Evolutionary conservation across 2,888 invertebrate species (phyloP).

Genomic region (Lepidocyrtinus sp.): DNA sequence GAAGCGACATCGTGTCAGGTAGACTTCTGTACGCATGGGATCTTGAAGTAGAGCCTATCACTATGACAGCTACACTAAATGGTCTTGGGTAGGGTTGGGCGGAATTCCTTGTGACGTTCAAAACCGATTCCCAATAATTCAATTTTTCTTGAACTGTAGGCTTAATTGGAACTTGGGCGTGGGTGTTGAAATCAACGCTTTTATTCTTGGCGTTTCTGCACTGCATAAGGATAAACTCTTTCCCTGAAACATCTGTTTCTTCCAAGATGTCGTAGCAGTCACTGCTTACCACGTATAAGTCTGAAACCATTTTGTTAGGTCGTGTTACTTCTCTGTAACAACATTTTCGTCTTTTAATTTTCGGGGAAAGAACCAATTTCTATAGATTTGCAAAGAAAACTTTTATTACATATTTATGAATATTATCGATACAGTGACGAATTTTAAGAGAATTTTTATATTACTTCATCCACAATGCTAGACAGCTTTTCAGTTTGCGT

Average conservation of each 20-base stretch:
- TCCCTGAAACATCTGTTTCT: slow-evolving; percentile 26
- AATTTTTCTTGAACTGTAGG: slow-evolving; percentile 30
- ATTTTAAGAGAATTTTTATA: not conserved
- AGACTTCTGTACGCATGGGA: slow-evolving; percentile 53
- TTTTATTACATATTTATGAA: not conserved
- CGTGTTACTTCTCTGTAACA: slow-evolving; percentile 45
- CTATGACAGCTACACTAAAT: slow-evolving; percentile 44
- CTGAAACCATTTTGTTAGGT: slow-evolving; percentile 22
- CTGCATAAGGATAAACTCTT: slow-evolving; percentile 36
- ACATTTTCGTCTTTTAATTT: slow-evolving; percentile 29
- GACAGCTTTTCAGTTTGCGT: slow-evolving; percentile 17
- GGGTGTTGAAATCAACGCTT: slow-evolving; percentile 34
- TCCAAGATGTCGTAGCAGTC: slow-evolving; percentile 17
- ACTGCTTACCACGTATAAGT: slow-evolving; percentile 32
- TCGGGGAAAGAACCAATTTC: slow-evolving; percentile 9
- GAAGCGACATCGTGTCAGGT: slow-evolving; percentile 46
- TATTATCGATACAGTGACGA: not conserved
- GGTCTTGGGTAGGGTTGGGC: slow-evolving; percentile 26
- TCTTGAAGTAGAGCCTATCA: slow-evolving; percentile 56
- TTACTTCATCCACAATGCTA: slow-evolving; percentile 20
- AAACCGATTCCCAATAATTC: slow-evolving; percentile 26
- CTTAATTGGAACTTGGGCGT: slow-evolving; percentile 31
- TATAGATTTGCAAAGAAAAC: not conserved
- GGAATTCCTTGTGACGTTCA: not conserved
- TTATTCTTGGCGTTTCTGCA: slow-evolving; percentile 20